phyloP scores from a whole-genome alignment of 2,113 vertebrate species.

The Psammodynastes pulverulentus region DNA sequence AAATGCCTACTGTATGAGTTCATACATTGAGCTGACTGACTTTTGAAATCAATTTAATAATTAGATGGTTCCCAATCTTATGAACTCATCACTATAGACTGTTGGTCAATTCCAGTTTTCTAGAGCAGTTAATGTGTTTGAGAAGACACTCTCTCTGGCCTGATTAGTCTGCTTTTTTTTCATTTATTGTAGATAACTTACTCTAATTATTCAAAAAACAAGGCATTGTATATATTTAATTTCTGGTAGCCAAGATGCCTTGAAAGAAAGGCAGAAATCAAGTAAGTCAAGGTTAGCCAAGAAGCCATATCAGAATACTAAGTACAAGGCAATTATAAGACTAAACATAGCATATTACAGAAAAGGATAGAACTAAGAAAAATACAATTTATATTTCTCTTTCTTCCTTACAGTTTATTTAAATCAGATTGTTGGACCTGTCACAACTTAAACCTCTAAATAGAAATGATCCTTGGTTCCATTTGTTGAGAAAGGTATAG shows the following conservation, averaged over 20 bases:
- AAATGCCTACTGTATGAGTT: neutral
- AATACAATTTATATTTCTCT: neutral
- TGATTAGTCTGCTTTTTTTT: neutral
- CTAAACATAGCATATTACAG: neutral
- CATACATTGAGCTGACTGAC: neutral
- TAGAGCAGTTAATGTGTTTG: neutral
- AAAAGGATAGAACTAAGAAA: neutral
- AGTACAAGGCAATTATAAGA: neutral
- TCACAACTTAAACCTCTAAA: too few species aligned
- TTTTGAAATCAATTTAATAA: neutral
- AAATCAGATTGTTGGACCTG: neutral
- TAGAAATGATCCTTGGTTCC: too few species aligned
- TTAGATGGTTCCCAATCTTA: neutral
- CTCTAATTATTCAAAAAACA: rapidly evolving
- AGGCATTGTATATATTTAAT: neutral
- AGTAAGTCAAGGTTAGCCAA: neutral
- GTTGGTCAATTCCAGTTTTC: neutral
- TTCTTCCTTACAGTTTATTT: neutral
- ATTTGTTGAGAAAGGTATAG: too few species aligned
- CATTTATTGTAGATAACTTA: neutral
- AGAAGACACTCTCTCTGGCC: neutral
- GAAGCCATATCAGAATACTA: neutral
- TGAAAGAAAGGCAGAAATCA: neutral
- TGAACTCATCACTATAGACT: neutral
- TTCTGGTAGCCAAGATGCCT: neutral